These are phyloP conservation scores for Phycodurus eques DNA, from an alignment of 2,113 vertebrate species.

Conservation along the genomic window DNA sequence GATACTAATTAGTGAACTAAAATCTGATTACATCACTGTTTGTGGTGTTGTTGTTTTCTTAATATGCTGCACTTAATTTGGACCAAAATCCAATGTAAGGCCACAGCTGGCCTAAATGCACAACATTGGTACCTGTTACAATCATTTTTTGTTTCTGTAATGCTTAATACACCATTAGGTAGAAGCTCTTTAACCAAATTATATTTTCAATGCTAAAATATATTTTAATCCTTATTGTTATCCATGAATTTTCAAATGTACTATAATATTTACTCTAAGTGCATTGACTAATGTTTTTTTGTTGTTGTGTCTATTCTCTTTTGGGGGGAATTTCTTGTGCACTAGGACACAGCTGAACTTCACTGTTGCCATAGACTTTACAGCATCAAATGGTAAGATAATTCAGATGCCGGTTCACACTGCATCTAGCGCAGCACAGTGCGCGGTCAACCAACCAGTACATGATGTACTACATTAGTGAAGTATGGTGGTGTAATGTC, in stretches of 20 bases:
- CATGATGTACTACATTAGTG: no score
- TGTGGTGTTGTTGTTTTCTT: neutral
- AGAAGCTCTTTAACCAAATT: neutral
- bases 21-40: conserved; percentile 2
- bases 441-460: no score
- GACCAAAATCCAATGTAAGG: no score
- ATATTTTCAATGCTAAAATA: neutral
- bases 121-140: no score
- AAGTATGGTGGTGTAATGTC: no score
- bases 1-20: conserved; percentile 29
- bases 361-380: conserved; percentile 97
- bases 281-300: conserved; percentile 3
- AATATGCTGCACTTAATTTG: neutral
- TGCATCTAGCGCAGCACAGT: neutral
- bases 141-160: neutral
- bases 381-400: conserved; percentile 92
- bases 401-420: neutral
- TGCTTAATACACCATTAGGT: neutral
- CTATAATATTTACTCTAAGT: conserved; percentile 3
- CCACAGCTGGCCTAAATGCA: no score
- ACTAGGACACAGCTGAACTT: conserved; percentile 95
- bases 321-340: conserved; percentile 4
- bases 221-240: neutral
- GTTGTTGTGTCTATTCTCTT: neutral
- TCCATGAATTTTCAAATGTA: neutral